Conservation (phyloP, 1,140 invertebrate genomes). For the Procambarus clarkii region DNA sequence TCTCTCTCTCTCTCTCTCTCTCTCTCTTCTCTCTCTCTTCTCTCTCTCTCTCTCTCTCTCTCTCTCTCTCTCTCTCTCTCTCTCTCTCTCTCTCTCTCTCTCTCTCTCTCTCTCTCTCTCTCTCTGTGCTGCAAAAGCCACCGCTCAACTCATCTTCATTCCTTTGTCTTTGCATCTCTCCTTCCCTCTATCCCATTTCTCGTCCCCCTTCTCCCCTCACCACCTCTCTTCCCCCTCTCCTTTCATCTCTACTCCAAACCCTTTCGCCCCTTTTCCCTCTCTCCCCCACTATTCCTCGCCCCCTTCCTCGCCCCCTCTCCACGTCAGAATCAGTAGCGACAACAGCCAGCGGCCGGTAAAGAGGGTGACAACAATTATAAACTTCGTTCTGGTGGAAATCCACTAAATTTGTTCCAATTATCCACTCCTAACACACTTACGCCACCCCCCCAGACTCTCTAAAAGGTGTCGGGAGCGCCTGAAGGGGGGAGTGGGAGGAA, state of each 20-base stretch:
- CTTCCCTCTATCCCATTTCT: not conserved
- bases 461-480: slow-evolving; percentile 34
- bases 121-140: too few species aligned
- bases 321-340: slow-evolving; percentile 48
- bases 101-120: not conserved
- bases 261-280: not conserved
- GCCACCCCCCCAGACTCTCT: slow-evolving; percentile 46
- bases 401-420: slow-evolving; percentile 56
- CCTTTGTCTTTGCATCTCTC: not conserved
- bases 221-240: not conserved
- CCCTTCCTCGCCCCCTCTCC: not conserved
- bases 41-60: too few species aligned
- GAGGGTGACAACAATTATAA: slow-evolving; percentile 54
- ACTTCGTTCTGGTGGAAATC: slow-evolving; percentile 54
- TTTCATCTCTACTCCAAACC: not conserved
- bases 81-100: not conserved
- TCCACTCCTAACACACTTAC: slow-evolving; percentile 56
- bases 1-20: too few species aligned
- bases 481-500: too few species aligned
- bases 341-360: slow-evolving; percentile 12
- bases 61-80: not conserved
- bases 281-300: not conserved
- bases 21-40: not conserved
- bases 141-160: not conserved
- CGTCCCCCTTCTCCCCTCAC: not conserved